Conservation (phyloP, 2,888 invertebrate genomes). For the Eupithecia subumbrata region DNA sequence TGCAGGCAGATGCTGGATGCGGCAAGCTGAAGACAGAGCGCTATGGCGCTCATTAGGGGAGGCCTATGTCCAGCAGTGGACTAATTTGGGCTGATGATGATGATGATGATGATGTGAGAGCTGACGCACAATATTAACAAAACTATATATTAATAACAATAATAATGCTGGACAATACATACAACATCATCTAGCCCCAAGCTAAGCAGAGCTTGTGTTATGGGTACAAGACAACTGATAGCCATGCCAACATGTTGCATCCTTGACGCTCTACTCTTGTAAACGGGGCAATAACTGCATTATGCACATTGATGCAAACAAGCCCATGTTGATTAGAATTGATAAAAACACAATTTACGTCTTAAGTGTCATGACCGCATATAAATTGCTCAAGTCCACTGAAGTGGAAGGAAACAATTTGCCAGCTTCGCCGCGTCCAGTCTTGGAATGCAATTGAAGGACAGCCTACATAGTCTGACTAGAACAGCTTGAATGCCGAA, state of each 20-base stretch:
- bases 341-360: slow-evolving; percentile 21
- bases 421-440: slow-evolving; percentile 27
- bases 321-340: slow-evolving; percentile 11
- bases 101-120: too few species aligned
- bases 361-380: slow-evolving; percentile 15
- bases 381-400: slow-evolving; percentile 30
- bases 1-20: too few species aligned
- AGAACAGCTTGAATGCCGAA: slow-evolving; percentile 10
- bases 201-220: too few species aligned
- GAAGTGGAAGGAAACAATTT: slow-evolving; percentile 33
- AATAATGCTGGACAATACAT: too few species aligned
- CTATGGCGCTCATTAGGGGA: too few species aligned
- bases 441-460: slow-evolving; percentile 36
- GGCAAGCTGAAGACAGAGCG: too few species aligned
- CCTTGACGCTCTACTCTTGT: background rate
- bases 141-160: too few species aligned
- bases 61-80: too few species aligned
- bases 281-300: background rate
- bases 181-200: too few species aligned
- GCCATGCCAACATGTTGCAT: background rate
- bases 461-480: slow-evolving; percentile 13
- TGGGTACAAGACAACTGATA: background rate
- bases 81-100: too few species aligned
- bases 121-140: too few species aligned
- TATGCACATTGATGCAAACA: background rate